Evolutionary conservation across 2,113 vertebrate genomes (phyloP).

Genomic region (Neofelis nebulosa): DNA sequence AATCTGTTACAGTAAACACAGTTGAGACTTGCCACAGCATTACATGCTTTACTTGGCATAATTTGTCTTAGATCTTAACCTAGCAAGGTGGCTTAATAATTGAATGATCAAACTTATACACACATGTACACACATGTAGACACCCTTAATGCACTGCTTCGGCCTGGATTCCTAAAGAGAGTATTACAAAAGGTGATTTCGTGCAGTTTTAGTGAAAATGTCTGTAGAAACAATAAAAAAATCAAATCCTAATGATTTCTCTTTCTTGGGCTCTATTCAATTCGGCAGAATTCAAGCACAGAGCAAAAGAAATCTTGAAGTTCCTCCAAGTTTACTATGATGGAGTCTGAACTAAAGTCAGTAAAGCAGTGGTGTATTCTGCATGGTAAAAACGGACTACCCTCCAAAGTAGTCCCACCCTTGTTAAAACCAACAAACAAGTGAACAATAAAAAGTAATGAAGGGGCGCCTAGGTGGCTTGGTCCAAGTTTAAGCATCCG

Average conservation of each 20-base stretch:
- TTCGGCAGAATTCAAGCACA: neutral
- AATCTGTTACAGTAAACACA: neutral
- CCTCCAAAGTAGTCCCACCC: neutral
- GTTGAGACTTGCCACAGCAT: neutral
- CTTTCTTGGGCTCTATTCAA: neutral
- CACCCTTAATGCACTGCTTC: neutral
- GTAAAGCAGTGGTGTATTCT: neutral
- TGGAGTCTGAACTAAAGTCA: neutral
- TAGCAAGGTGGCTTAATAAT: neutral
- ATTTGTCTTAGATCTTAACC: neutral
- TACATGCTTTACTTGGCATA: neutral
- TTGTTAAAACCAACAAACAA: conserved; percentile 7
- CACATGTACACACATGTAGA: rapidly evolving
- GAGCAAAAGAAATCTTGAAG: neutral
- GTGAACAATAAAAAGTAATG: neutral
- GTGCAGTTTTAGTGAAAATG: neutral
- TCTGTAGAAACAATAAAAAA: neutral
- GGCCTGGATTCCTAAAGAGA: neutral
- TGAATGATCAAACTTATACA: neutral
- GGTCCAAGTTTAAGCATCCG: too few relatives aligned
- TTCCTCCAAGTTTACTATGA: neutral
- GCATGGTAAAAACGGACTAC: neutral
- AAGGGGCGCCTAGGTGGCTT: neutral
- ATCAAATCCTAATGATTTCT: neutral
- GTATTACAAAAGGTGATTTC: neutral